Base-by-base conservation (phyloP, 2,888 invertebrate species). In the Heterodera filipjevi region DNA sequence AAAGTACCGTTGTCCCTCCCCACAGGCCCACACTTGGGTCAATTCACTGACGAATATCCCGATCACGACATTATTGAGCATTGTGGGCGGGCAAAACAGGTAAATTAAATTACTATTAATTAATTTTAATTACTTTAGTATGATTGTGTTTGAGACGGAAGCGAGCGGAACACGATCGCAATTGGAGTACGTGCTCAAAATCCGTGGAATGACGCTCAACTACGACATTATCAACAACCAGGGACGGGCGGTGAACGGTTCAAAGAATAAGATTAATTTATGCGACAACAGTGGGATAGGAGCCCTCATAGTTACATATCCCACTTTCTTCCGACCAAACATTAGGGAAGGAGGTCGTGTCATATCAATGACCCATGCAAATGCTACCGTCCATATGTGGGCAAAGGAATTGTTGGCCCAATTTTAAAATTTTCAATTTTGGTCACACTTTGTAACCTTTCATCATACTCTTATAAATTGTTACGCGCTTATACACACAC, bases 11-110 rank as follows among this genome's bases (percentile, higher is more conserved):
- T 72, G 72, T 3, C 72, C 72, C 39, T 72, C 19, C 22, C 35
- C 6, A 27, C 59, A 3, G 73, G 73, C 0, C 73, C 73, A 14
- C 73, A 73, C 12, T 27, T 73, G 2, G 73, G 73, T 12, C 73
- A 73, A 3, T 73, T 73, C 12, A 73, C 73, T 1, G 49, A 80
- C 27, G 80, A 80, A 27, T 66, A 68, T n/a, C 72, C 77, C 0
- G 3, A 49, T 1, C 53, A 77, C 19, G 22, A 53, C 1, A 77
- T 77, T 19, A 5, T 16, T 1, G 77, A 73, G 8, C 68, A 44
- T 6, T 66, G 39, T 3, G 76, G 66, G 3, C 30, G 59, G 0
- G 66, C 76, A 3, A 75, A 75, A 64, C 68, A 68, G 8, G 59
- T 59, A 59, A 59, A 59, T 49, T 49, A n/a, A n/a, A n/a, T n/a